Base-by-base conservation (phyloP, 2,888 invertebrate genomes). In the Agapetus fuscipes region DNA sequence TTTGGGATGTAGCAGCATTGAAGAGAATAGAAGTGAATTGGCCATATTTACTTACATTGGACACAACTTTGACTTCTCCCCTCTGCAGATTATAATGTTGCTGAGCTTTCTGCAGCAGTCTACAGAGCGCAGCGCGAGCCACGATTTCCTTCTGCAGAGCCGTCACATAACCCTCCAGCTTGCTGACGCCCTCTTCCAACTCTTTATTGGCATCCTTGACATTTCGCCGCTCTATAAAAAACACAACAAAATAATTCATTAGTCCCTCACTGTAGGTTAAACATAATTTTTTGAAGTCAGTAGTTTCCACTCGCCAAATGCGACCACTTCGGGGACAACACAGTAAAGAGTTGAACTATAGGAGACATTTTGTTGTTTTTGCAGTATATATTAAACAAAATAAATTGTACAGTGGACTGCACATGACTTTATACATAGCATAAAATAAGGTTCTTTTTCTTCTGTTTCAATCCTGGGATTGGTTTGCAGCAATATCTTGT, bases 31-130 rank as follows among this genome's bases (percentile, higher is more conserved):
- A n/a, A n/a, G n/a, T n/a, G n/a, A n/a, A n/a, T n/a, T n/a, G n/a
- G n/a, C n/a, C n/a, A 28, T 28, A 28, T 28, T 4, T 7, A 78
- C 85, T 80, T 64, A 94, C 95, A 73, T 88, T 91, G 42, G 88
- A 87, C 16, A 96, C 95, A 46, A 95, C 83, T 72, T 91, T 93
- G 10, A 95, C 95, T 69, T 97, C 96, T 4, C 87, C 85, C 44
- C 85, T 74, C 59, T 96, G 95, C 12, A 83, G 85, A 27, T 87
- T 83, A 58, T 94, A 88, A 62, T 89, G 93, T 45, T 82, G 78
- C 52, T 86, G 83, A 3, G 90, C 87, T 30, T 85, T 82, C 37
- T 83, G 79, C 32, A 95, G 62, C 24, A 85, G 62, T 3, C 84
- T 80, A 36, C 94, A 66, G 32, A 96, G 68, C 2, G 82, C 73